Base-by-base conservation (phyloP, 2,888 invertebrate species). In the Drosophila niveifrons region DNA sequence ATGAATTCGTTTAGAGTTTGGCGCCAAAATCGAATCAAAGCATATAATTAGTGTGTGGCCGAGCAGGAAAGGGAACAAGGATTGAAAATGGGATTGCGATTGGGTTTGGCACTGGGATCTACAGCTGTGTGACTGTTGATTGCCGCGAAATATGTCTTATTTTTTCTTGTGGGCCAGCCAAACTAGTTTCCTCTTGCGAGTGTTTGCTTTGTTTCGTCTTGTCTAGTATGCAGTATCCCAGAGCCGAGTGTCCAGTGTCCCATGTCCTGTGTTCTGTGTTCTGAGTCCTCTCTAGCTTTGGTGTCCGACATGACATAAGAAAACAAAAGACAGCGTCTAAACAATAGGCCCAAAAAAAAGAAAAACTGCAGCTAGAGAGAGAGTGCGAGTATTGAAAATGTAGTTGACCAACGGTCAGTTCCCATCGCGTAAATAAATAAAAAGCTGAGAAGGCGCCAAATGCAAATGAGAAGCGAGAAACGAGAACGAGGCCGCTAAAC, bases 231-330 rank as follows among this genome's bases (percentile, higher is more conserved):
- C 8, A 18, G 34, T 57, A 34, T 46, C 18, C 46, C 29, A 51
- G 31, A 44, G 11, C 6, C 3, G 15, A 15, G 51, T 36, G 36
- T 23, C 23, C 23, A 4, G 28, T 18, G 36, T 46, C 34, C 29
- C 11, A 9, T 47, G 23, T 36, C 31, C 29, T 31, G n/a, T 31
- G 31, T 18, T 51, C 46, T 8, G 13, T 48, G 43, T 70, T 34
- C 23, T 11, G 28, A 23, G 39, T 58, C 46, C 43, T 47, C 47
- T 68, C 53, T 50, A 56, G 69, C 34, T 41, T 41, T 62, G 58
- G 69, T 87, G 82, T 82, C 82, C 62, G 36, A 82, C 82, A 82
- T 87, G 82, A 82, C 82, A 87, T 87, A 87, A 73, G 82, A 87
- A 75, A 82, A 87, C 82, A 82, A 82, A 72, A 62, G 81, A n/a